Conservation (phyloP, 2,888 invertebrate species). For the Suillia variegata region DNA sequence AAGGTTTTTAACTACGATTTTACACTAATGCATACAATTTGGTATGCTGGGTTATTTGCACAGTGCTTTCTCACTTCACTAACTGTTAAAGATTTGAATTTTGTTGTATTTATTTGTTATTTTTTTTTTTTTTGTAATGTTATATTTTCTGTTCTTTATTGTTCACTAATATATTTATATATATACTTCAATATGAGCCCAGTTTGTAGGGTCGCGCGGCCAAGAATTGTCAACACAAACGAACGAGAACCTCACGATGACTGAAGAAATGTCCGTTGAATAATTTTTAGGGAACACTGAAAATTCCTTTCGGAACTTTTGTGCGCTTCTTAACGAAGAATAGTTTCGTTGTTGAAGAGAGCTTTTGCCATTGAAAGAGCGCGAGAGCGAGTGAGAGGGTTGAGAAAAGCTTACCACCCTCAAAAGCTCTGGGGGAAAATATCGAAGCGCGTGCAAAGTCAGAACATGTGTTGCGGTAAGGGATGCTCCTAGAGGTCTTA, state of each 20-base stretch:
- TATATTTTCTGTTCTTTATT: not conserved
- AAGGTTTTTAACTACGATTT: not conserved
- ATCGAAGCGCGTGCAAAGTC: not conserved
- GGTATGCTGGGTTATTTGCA: too few species aligned
- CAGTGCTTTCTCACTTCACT: too few species aligned
- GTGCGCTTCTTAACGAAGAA: not conserved
- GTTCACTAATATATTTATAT: too few species aligned
- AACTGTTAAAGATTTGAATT: too few species aligned
- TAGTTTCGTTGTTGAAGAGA: too few species aligned
- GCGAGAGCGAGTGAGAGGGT: not conserved
- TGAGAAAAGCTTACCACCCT: not conserved
- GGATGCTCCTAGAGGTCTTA: too few species aligned
- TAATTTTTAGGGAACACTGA: too few species aligned
- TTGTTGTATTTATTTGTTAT: not conserved
- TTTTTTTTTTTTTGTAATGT: not conserved
- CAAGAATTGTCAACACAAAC: not conserved
- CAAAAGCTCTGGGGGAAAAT: too few species aligned
- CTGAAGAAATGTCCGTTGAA: too few species aligned
- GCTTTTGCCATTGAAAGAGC: not conserved
- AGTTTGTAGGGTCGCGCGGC: not conserved
- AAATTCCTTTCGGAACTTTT: not conserved
- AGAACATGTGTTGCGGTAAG: too few species aligned
- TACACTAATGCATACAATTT: not conserved
- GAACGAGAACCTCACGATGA: conserved; percentile 4
- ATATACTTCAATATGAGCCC: not conserved